Conservation (phyloP, 2,888 invertebrate genomes). For the Autographa gamma region DNA sequence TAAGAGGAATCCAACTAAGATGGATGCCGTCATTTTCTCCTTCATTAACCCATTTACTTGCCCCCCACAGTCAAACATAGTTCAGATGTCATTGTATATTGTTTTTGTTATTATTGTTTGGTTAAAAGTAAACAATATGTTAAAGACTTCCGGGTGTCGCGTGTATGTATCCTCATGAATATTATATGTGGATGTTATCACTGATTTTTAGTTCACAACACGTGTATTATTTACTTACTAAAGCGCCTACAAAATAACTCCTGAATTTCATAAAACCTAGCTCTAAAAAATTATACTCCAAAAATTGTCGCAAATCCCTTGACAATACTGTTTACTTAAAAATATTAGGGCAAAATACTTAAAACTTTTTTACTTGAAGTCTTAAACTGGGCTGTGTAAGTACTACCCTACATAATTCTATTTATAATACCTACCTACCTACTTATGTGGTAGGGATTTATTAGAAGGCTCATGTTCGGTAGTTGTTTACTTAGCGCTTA, state of each 20-base stretch:
- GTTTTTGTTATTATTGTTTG: constrained; percentile 27
- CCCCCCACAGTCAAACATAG: constrained; percentile 75
- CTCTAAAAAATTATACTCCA: no score
- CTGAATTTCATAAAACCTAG: no score
- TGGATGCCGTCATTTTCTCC: constrained; percentile 84
- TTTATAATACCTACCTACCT: no score
- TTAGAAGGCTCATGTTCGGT: not conserved
- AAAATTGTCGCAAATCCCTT: no score
- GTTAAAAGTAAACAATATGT: not conserved
- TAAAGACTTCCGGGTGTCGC: not conserved
- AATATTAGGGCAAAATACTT: no score
- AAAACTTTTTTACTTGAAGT: no score
- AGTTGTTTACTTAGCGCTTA: not conserved
- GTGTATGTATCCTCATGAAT: not conserved
- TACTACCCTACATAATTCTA: no score
- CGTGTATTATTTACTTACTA: not conserved
- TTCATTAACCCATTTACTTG: constrained; percentile 86
- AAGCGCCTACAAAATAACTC: no score
- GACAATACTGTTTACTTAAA: no score
- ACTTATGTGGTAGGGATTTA: not conserved
- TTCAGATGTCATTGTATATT: constrained; percentile 65
- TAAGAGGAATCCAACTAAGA: constrained; percentile 84
- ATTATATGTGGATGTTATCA: not conserved
- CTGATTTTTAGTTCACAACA: not conserved
- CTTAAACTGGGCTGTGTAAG: no score